These are phyloP conservation scores for Solen grandis DNA, from an alignment of 1,140 invertebrate species.

Conservation along the genomic window DNA sequence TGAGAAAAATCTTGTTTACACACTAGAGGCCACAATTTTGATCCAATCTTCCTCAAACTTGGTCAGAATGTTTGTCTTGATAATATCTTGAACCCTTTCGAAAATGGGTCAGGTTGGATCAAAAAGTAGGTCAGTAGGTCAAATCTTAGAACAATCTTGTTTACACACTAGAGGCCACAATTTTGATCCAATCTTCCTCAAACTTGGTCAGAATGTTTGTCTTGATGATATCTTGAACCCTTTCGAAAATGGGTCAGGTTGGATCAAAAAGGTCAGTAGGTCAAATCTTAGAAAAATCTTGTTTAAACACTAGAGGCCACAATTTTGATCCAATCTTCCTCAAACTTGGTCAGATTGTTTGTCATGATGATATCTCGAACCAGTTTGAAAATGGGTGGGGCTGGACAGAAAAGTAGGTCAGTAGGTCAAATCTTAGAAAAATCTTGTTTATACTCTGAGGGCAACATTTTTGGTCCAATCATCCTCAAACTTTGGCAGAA, in stretches of 20 bases:
- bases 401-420: not conserved
- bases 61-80: not conserved
- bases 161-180: not conserved
- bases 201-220: not conserved
- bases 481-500: not conserved
- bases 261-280: not conserved
- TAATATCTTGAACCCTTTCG: not conserved
- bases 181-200: not conserved
- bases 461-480: not conserved
- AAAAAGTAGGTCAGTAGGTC: not conserved
- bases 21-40: not conserved
- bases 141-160: not conserved
- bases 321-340: not conserved
- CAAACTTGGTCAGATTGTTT: constrained; percentile 1
- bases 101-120: not conserved
- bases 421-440: not conserved
- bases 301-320: not conserved
- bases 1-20: not conserved
- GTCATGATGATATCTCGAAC: not conserved
- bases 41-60: not conserved
- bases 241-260: not conserved
- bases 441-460: not conserved
- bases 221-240: not conserved
- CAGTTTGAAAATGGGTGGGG: not conserved
- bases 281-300: not conserved